Evolutionary conservation across 2,113 vertebrate species (phyloP).

Genomic region (Piprites chloris): DNA sequence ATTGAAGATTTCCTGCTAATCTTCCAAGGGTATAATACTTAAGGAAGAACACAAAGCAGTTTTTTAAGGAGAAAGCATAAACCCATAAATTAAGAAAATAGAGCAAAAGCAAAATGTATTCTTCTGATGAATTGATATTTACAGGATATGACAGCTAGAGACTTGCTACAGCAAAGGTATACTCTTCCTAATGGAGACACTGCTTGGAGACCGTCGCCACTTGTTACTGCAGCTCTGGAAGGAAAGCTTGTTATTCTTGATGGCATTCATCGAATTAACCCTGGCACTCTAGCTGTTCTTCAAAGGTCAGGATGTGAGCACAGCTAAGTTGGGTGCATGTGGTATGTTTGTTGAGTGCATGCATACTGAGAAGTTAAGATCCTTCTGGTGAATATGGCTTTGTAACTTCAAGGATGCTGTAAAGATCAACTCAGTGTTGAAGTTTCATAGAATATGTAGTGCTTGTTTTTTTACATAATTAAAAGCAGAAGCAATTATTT

Average conservation of each 20-base stretch:
- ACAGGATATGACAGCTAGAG: constrained; percentile 95
- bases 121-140: background rate
- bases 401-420: background rate
- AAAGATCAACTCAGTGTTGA: background rate
- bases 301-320: constrained; percentile 79
- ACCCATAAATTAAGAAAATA: background rate
- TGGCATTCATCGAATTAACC: constrained; percentile 91
- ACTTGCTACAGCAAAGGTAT: constrained; percentile 93
- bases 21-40: background rate
- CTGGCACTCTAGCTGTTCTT: constrained; percentile 89
- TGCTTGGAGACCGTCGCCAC: constrained; percentile 89
- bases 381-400: background rate
- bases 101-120: background rate
- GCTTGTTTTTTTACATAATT: background rate
- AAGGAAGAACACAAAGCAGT: background rate
- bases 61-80: background rate
- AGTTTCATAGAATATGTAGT: background rate
- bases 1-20: background rate
- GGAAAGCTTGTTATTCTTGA: constrained; percentile 92
- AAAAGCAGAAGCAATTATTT: background rate
- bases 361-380: background rate
- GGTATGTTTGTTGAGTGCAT: background rate
- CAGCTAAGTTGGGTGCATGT: rapidly evolving
- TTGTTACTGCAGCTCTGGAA: constrained; percentile 88
- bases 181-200: constrained; percentile 94